Percentiles rank a stretch among this genome's conserved stretches.
Conservation (phyloP, 2,113 vertebrate genomes). For the Ceyx melanurus region DNA sequence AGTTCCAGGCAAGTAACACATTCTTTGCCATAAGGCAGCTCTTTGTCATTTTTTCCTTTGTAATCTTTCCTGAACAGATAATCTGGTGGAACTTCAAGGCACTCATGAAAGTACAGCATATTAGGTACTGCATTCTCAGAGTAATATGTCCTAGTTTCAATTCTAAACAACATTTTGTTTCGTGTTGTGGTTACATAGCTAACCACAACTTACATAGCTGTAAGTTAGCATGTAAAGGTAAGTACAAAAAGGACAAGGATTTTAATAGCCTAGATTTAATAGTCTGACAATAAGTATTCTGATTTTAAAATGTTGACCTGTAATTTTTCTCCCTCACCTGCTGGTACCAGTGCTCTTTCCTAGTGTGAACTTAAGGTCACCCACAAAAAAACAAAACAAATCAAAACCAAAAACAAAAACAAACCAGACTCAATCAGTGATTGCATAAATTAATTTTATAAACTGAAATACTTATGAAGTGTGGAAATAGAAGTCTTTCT, state of each 20-base stretch:
- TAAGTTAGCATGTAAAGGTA: not conserved
- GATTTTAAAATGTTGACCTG: not conserved
- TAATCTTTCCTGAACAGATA: not conserved
- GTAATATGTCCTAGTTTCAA: not conserved
- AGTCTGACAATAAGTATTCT: not conserved
- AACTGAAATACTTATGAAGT: conserved; percentile 61
- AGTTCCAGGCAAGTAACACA: not conserved
- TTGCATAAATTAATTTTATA: conserved; percentile 57
- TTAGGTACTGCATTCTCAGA: not conserved
- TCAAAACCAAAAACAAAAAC: too few species aligned
- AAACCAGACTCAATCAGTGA: not conserved
- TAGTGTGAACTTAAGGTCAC: conserved; percentile 14
- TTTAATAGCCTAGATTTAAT: not conserved
- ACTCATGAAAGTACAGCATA: not conserved
- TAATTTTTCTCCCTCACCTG: not conserved
- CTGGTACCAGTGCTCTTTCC: not conserved
- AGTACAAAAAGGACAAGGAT: not conserved
- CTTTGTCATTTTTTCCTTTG: not conserved
- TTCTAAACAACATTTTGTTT: not conserved
- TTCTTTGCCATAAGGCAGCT: not conserved
- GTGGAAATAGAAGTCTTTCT: conserved; percentile 48
- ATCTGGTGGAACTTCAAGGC: not conserved
- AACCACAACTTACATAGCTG: not conserved
- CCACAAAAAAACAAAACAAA: not conserved
- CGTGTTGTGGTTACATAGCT: too few species aligned